Base-by-base conservation (phyloP, 2,797 vertebrate genomes). In the Novumbra hubbsi region DNA sequence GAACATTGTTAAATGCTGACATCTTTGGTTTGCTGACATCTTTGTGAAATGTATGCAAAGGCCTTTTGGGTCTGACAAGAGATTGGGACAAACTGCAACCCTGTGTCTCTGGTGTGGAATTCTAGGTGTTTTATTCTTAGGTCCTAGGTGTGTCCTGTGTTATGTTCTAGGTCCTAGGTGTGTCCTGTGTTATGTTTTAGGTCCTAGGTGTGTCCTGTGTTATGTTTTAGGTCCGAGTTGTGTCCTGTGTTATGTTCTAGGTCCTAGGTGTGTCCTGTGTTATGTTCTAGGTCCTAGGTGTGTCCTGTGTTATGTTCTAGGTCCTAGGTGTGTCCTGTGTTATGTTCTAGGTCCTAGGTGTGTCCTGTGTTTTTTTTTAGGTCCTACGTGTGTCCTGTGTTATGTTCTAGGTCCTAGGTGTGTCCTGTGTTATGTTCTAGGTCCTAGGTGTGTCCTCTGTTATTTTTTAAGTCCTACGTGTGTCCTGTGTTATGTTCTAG, bases 211-310 rank as follows among this genome's bases (percentile, higher is more conserved):
- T 45, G 57, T 74, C 17, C 38, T 49, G 64, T 48, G 45, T 24
- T 72, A 17, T 71, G 45, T 74, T 68, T 11, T 68, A 96, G 95
- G 84, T 93, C 73, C 96, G 95, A n/a, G n/a, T n/a, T 6, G 8
- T 45, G 57, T 74, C 17, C 38, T 49, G 64, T 48, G 45, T 24
- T 72, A 17, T 71, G 45, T 74, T 68, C 14, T 68, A 96, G 95
- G 84, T 93, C 73, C 65, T 14, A 3, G 15, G 74, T 6, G 8
- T 45, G 57, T 74, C 17, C 38, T 49, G 64, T 48, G 45, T 24
- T 72, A 17, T 71, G 45, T 74, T 68, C 14, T 68, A 96, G 95
- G 84, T 93, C 73, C n/a, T n/a, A n/a, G n/a, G n/a, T 6, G 8
- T 45, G 57, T 74, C 17, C 38, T 49, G 64, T 48, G 45, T 24